phyloP scores from a whole-genome alignment of 2,113 vertebrate species.

The Tachysurus vachellii region DNA sequence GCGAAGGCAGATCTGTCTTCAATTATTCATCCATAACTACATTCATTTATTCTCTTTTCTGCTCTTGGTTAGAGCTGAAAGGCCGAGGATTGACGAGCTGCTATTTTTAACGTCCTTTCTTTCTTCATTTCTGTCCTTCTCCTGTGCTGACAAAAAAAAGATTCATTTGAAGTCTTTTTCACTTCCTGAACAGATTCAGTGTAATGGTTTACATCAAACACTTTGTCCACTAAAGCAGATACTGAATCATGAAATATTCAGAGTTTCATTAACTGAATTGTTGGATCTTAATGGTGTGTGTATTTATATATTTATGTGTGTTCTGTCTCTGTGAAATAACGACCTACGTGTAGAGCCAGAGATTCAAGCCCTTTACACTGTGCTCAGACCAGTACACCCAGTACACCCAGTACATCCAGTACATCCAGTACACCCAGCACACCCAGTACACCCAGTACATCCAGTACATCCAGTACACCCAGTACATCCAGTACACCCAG shows the following conservation, averaged over 20 bases:
- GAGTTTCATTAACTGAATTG: neutral
- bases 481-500: too few species aligned
- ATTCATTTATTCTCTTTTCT: conserved; percentile 47
- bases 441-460: neutral
- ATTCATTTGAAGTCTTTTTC: neutral
- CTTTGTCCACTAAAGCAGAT: neutral
- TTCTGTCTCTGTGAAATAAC: neutral
- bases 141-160: neutral
- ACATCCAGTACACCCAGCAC: neutral
- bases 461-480: neutral
- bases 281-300: neutral
- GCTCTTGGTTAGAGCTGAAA: conserved; percentile 13
- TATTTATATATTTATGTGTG: neutral
- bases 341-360: neutral
- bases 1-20: conserved; percentile 41
- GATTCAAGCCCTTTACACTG: neutral
- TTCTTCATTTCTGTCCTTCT: neutral
- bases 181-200: neutral
- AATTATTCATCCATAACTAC: conserved; percentile 55
- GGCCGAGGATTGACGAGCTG: conserved; percentile 21
- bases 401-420: too few species aligned
- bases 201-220: neutral
- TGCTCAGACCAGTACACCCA: neutral
- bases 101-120: conserved; percentile 41
- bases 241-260: neutral